Evolutionary conservation across 2,113 vertebrate genomes (phyloP), one percentile per base, ranked within the genome.

Genomic region (Tachysurus fulvidraco): DNA sequence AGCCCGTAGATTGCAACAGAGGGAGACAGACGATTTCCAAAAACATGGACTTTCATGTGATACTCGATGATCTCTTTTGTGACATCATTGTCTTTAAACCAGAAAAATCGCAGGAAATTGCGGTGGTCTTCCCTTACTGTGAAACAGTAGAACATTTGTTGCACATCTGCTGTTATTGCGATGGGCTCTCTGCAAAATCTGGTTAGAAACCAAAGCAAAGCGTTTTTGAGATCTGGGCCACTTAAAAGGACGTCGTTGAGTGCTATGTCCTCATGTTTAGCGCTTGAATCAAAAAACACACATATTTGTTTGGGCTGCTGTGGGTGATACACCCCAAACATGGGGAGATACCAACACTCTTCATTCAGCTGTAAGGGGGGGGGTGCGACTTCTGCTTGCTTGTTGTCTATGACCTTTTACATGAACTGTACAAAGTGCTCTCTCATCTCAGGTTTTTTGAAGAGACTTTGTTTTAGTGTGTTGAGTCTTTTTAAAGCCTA

Each of bases 301-400:
- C 83, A 7, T 5, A 83, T 80, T 17, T 86, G 11, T 3, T 21
- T 84, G 14, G 80, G 74, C 16, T 85, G 69, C 12, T 83, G 65
- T 0, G 71, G 79, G 23, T 85, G 84, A 64, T 83, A 85, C 2
- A 86, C 62, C 4, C 85, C n/a, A 8, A 86, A 84, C 10, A 30
- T 46, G 0, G 88, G 80, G 0, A 90, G 28, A 44, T 87, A 86
- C 83, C 62, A 83, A 30, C 57, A 52, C 11, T 90, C n/a, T n/a
- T n/a, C n/a, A n/a, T n/a, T n/a, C n/a, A n/a, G n/a, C n/a, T n/a
- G n/a, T n/a, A n/a, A n/a, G n/a, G n/a, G n/a, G n/a, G n/a, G n/a
- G n/a, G n/a, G n/a, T n/a, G n/a, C n/a, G n/a, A n/a, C n/a, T n/a
- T n/a, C n/a, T n/a, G n/a, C n/a, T n/a, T n/a, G n/a, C n/a, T n/a